A percentile compares a stretch with the other conserved stretches of the same genome.
These are phyloP conservation scores for Hedya salicella DNA, from an alignment of 2,888 invertebrate species.

Conservation along the genomic window DNA sequence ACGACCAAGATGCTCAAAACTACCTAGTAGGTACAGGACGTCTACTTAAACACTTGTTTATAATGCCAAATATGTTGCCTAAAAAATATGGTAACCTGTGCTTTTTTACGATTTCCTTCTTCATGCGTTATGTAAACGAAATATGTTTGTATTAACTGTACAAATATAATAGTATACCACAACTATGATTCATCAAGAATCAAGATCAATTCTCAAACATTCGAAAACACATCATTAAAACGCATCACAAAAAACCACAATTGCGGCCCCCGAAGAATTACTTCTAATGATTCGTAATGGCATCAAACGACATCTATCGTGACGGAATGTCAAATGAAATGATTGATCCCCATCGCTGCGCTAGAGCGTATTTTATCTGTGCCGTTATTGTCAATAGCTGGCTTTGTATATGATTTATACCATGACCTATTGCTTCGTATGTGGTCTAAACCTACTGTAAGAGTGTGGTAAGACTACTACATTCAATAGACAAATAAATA, in stretches of 20 bases:
- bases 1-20: background rate
- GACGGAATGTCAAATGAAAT: slow-evolving; percentile 42
- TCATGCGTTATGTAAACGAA: background rate
- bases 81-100: too few relatives aligned
- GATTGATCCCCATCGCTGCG: slow-evolving; percentile 31
- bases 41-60: too few relatives aligned
- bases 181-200: background rate
- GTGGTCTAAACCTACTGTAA: background rate
- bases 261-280: slow-evolving; percentile 27
- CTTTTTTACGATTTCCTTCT: too few relatives aligned
- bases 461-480: too few relatives aligned
- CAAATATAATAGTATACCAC: background rate
- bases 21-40: background rate
- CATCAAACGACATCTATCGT: slow-evolving; percentile 34
- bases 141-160: background rate
- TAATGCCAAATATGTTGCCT: too few relatives aligned
- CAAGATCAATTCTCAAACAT: slow-evolving; percentile 19
- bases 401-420: slow-evolving; percentile 17
- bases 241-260: slow-evolving; percentile 9
- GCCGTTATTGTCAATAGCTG: background rate
- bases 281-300: slow-evolving; percentile 28
- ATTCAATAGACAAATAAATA: too few relatives aligned
- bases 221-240: slow-evolving; percentile 24
- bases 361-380: slow-evolving; percentile 11
- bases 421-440: background rate